These are phyloP conservation scores for Brachypodius melanocephalos DNA, from an alignment of 2,113 vertebrate species.

Conservation along the genomic window DNA sequence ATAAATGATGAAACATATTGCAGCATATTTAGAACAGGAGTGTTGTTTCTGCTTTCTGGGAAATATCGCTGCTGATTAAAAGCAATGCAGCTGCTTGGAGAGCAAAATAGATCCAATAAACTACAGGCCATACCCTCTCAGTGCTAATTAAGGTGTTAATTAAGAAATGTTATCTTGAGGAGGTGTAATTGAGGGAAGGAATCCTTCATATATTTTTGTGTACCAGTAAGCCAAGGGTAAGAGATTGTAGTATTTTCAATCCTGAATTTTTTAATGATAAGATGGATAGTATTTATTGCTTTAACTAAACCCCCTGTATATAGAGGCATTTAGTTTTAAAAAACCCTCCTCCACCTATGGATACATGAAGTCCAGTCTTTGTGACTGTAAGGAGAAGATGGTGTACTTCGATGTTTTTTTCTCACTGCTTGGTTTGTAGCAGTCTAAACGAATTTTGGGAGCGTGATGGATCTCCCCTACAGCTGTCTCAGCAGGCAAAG, in stretches of 20 bases:
- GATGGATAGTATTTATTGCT: background rate
- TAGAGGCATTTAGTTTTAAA: background rate
- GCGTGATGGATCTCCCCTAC: background rate
- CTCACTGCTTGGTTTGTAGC: background rate
- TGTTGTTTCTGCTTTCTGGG: conserved; percentile 10
- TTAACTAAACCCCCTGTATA: background rate
- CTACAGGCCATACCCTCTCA: conserved; percentile 35
- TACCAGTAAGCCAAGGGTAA: background rate
- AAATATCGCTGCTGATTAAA: conserved; percentile 36
- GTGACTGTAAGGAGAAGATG: background rate
- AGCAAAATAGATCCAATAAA: conserved; percentile 41
- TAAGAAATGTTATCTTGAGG: conserved; percentile 51
- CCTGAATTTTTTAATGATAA: background rate
- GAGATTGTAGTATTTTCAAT: background rate
- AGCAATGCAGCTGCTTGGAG: conserved; percentile 46
- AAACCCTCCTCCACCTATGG: background rate
- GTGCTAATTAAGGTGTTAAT: conserved; percentile 65
- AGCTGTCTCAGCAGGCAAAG: background rate
- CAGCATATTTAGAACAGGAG: background rate
- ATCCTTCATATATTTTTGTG: background rate
- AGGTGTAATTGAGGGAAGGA: background rate
- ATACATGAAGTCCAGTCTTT: background rate
- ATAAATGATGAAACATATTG: conserved; percentile 24
- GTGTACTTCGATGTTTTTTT: background rate
- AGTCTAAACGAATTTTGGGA: background rate